Evolutionary conservation across 2,113 vertebrate species (phyloP).

Genomic region (Pardalotus punctatus): DNA sequence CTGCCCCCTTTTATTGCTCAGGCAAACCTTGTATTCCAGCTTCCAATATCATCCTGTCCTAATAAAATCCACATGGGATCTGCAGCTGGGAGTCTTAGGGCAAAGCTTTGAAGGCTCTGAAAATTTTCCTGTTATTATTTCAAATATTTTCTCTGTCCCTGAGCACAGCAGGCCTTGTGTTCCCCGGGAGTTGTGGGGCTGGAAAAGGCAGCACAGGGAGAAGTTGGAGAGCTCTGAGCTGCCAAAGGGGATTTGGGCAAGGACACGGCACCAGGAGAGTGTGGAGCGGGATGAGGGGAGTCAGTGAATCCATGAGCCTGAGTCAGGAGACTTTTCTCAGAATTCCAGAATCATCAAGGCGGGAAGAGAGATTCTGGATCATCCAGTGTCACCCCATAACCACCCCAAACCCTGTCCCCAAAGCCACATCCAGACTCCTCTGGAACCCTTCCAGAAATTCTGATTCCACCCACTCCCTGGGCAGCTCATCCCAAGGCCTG

Average conservation of each 20-base stretch:
- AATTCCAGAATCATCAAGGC: background rate
- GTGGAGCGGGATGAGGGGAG: background rate
- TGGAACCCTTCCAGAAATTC: too few relatives aligned
- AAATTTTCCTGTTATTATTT: slow-evolving; percentile 42
- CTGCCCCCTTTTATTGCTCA: background rate
- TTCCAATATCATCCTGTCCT: background rate
- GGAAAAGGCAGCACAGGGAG: background rate
- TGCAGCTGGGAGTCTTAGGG: slow-evolving; percentile 16
- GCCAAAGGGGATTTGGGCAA: background rate
- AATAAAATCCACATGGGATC: slow-evolving; percentile 8
- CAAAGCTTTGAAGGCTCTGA: slow-evolving; percentile 51
- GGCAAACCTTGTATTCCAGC: background rate
- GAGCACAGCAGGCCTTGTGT: background rate
- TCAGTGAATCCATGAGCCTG: background rate
- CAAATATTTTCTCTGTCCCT: slow-evolving; percentile 25
- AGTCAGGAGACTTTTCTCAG: background rate
- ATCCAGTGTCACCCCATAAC: background rate
- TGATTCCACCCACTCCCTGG: too few relatives aligned
- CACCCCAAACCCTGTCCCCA: background rate
- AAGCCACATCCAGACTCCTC: background rate
- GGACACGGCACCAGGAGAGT: background rate
- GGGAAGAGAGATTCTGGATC: rapidly evolving
- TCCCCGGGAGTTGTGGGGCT: background rate
- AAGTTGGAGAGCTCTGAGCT: background rate
- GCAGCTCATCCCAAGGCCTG: background rate